These are phyloP conservation scores for Sebastes iracundus DNA, from an alignment of 2,797 vertebrate species.

Conservation along the genomic window DNA sequence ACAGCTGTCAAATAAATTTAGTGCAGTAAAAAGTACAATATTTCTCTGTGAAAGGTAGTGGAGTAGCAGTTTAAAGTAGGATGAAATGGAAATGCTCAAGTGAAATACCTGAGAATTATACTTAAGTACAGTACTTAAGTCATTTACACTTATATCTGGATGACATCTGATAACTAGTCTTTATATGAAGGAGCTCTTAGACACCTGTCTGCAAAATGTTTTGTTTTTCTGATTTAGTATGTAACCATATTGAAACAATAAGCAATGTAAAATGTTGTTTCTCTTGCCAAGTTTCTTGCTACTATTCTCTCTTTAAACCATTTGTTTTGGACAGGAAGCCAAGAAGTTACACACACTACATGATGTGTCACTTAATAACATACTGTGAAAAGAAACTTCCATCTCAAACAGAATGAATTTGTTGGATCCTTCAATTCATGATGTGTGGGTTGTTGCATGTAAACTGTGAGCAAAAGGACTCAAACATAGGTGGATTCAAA, in stretches of 20 bases:
- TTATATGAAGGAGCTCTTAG: neutral
- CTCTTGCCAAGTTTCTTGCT: neutral
- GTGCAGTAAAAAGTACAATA: neutral
- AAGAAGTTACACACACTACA: neutral
- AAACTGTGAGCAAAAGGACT: neutral
- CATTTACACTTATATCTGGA: neutral
- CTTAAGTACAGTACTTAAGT: neutral
- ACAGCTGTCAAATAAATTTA: neutral
- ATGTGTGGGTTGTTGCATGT: neutral
- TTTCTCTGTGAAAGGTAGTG: neutral
- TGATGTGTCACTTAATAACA: neutral
- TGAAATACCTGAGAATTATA: neutral
- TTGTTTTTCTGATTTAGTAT: neutral
- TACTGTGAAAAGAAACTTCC: neutral
- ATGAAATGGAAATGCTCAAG: neutral
- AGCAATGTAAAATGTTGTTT: neutral
- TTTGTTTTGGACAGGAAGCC: accelerated
- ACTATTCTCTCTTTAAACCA: neutral
- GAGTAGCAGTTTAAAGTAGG: neutral
- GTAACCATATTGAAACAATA: neutral
- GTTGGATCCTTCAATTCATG: neutral
- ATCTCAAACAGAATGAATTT: neutral
- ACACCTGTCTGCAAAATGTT: neutral
- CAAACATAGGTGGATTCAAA: neutral
- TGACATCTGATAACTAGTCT: neutral